A percentile compares a stretch with the other conserved stretches of the same genome.
Conservation (phyloP, 2,113 vertebrate species). For the Tyto alba region DNA sequence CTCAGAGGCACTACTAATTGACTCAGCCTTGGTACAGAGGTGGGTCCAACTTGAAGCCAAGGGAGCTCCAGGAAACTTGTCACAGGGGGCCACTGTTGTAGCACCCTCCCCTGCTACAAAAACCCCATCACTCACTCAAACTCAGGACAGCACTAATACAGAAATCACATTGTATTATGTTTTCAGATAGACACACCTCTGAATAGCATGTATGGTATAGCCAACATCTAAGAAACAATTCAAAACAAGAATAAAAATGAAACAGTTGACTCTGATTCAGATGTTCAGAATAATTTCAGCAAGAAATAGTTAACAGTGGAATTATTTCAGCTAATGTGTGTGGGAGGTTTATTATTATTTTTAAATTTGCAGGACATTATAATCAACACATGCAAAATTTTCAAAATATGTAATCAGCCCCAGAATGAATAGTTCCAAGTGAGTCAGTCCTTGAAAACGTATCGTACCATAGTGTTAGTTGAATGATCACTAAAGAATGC, state of each 20-base stretch:
- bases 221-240: neutral
- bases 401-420: neutral
- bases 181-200: neutral
- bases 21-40: too few relatives aligned
- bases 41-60: too few relatives aligned
- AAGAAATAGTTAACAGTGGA: neutral
- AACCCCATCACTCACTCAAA: too few relatives aligned
- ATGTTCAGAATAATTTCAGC: neutral
- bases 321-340: neutral
- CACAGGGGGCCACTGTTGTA: too few relatives aligned
- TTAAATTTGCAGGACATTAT: neutral
- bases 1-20: too few relatives aligned
- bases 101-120: too few relatives aligned
- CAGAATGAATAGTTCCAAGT: neutral
- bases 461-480: neutral
- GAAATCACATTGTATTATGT: neutral
- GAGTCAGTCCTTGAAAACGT: neutral
- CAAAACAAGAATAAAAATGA: neutral
- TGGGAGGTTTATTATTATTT: neutral
- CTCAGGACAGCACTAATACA: too few relatives aligned
- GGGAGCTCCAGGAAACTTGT: too few relatives aligned
- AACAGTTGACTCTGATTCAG: neutral
- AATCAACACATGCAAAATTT: neutral
- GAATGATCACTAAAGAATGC: neutral
- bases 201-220: neutral